Conservation (phyloP, 2,113 vertebrate genomes). For the Mustela nigripes region DNA sequence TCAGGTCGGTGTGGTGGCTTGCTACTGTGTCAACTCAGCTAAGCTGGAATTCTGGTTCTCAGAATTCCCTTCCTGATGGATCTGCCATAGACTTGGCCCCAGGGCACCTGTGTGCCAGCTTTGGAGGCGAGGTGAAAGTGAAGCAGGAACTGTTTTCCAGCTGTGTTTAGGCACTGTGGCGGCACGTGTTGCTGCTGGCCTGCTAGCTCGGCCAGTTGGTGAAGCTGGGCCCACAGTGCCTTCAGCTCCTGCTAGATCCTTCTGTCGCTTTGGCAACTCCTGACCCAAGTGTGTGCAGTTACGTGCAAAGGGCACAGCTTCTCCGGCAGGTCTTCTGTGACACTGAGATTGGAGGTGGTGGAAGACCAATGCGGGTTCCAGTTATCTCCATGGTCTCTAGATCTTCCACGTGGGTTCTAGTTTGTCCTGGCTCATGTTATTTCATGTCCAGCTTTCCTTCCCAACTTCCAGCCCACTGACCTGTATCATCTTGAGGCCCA, state of each 20-base stretch:
- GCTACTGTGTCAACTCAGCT: not conserved
- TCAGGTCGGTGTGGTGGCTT: not conserved
- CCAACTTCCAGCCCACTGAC: not conserved
- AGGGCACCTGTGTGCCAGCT: not conserved
- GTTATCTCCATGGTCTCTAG: not conserved
- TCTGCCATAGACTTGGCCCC: not conserved
- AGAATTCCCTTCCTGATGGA: not conserved
- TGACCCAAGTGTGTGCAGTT: not conserved
- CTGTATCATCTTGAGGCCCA: not conserved
- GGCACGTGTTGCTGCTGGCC: no score
- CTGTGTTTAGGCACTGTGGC: not conserved
- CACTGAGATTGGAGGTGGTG: not conserved
- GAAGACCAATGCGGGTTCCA: not conserved
- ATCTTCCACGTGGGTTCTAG: not conserved
- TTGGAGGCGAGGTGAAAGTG: not conserved
- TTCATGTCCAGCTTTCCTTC: not conserved
- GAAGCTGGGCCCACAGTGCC: not conserved
- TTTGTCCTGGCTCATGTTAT: not conserved
- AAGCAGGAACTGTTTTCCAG: not conserved
- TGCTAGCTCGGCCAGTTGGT: not conserved
- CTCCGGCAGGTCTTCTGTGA: not conserved
- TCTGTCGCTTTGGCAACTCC: not conserved
- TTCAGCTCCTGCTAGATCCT: not conserved
- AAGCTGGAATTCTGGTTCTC: not conserved
- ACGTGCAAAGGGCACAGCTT: not conserved